Evolutionary conservation across 1,140 invertebrate species (phyloP).

Genomic region (Drosophila nikananu): DNA sequence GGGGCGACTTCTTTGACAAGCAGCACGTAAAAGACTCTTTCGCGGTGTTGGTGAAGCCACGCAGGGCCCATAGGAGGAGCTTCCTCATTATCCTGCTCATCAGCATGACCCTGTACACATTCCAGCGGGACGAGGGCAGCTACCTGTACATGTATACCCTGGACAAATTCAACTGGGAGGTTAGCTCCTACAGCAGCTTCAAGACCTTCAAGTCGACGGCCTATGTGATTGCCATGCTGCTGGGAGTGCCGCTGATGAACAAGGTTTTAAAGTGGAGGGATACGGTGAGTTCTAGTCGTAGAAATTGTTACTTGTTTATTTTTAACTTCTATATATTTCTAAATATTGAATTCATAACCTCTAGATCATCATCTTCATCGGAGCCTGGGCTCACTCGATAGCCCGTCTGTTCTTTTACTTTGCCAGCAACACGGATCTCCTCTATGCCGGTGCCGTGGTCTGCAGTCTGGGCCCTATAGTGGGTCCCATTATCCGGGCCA

Average conservation of each 20-base stretch:
- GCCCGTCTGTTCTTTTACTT: conserved; percentile 89
- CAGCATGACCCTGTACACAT: conserved; percentile 91
- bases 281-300: conserved; percentile 85
- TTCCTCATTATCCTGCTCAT: conserved; percentile 89
- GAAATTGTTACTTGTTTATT: neutral
- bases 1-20: conserved; percentile 90
- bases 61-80: conserved; percentile 86
- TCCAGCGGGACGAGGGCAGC: conserved; percentile 91
- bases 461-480: conserved; percentile 90
- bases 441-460: conserved; percentile 89
- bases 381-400: conserved; percentile 88
- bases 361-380: conserved; percentile 89
- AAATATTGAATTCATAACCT: neutral
- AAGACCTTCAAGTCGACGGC: conserved; percentile 89
- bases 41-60: conserved; percentile 87
- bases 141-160: conserved; percentile 90
- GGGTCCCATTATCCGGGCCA: conserved; percentile 90
- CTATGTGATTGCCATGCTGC: conserved; percentile 88
- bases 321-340: conserved; percentile 13
- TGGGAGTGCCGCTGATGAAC: conserved; percentile 90
- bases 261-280: conserved; percentile 89
- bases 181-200: conserved; percentile 88
- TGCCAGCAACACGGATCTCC: conserved; percentile 86
- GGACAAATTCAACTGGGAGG: conserved; percentile 89
- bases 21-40: conserved; percentile 88